These are phyloP conservation scores for Muscidifurax raptorellus DNA, from an alignment of 1,140 invertebrate species.

Conservation along the genomic window DNA sequence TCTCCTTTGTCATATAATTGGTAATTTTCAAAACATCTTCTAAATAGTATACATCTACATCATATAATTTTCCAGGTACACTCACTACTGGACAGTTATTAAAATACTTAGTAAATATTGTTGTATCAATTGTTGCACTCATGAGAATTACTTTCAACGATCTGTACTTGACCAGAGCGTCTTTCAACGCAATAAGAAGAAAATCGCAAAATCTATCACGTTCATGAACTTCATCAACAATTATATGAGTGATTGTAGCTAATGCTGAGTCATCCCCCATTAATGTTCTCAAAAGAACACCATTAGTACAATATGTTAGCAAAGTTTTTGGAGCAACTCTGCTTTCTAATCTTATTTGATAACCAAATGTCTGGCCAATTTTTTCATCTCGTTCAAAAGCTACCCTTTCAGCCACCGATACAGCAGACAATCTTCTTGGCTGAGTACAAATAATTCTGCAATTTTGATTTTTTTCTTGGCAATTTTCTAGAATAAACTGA, in stretches of 20 bases:
- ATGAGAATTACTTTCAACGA: conserved; percentile 91
- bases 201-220: conserved; percentile 95
- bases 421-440: conserved; percentile 92
- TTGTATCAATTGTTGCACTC: conserved; percentile 93
- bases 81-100: conserved; percentile 85
- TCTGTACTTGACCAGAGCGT: conserved; percentile 83
- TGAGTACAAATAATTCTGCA: conserved; percentile 95
- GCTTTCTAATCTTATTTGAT: conserved; percentile 93
- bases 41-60: conserved; percentile 87
- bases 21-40: conserved; percentile 88
- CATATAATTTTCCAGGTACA: conserved; percentile 87
- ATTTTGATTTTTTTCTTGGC: conserved; percentile 78
- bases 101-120: conserved; percentile 90
- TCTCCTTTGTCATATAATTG: conserved; percentile 82
- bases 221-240: conserved; percentile 97
- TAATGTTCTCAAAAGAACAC: conserved; percentile 90
- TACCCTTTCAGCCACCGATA: conserved; percentile 89
- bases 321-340: conserved; percentile 87
- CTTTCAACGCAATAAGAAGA: conserved; percentile 88
- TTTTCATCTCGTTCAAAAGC: conserved; percentile 90
- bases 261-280: conserved; percentile 85
- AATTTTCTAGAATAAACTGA: conserved; percentile 92
- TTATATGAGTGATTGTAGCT: conserved; percentile 87
- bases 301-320: conserved; percentile 94
- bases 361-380: conserved; percentile 92